These are phyloP conservation scores for Anoplius nigerrimus DNA, from an alignment of 2,888 invertebrate genomes.

Conservation along the genomic window DNA sequence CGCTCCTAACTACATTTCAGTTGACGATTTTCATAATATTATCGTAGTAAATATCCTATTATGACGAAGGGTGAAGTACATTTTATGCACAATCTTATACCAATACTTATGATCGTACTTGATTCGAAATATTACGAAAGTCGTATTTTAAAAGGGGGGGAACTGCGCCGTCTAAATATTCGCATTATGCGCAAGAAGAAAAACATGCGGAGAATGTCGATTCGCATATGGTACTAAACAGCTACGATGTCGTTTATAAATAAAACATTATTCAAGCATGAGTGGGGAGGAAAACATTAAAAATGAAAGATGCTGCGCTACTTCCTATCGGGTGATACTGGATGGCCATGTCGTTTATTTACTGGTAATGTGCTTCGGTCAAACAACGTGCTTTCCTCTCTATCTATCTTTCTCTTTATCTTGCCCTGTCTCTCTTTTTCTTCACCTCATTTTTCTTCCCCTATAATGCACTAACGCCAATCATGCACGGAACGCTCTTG, in stretches of 20 bases:
- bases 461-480: no score
- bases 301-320: conserved; percentile 19
- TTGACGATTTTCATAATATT: conserved; percentile 43
- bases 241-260: conserved; percentile 29
- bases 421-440: neutral
- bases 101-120: conserved; percentile 37
- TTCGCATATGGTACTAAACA: conserved; percentile 30
- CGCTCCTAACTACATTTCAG: conserved; percentile 48
- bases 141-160: conserved; percentile 40
- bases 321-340: neutral
- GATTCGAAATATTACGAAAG: conserved; percentile 51
- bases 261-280: conserved; percentile 35
- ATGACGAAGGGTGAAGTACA: conserved; percentile 43
- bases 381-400: neutral
- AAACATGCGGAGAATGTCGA: conserved; percentile 38
- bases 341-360: conserved; percentile 1
- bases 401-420: neutral
- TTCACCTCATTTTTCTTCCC: neutral
- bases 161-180: conserved; percentile 44
- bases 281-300: conserved; percentile 39
- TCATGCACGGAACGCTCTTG: neutral
- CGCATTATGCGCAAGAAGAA: conserved; percentile 46
- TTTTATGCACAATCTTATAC: conserved; percentile 45
- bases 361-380: neutral
- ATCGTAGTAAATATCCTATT: conserved; percentile 42